Evolutionary conservation across 2,888 invertebrate species (phyloP).

Genomic region (Arctia plantaginis): DNA sequence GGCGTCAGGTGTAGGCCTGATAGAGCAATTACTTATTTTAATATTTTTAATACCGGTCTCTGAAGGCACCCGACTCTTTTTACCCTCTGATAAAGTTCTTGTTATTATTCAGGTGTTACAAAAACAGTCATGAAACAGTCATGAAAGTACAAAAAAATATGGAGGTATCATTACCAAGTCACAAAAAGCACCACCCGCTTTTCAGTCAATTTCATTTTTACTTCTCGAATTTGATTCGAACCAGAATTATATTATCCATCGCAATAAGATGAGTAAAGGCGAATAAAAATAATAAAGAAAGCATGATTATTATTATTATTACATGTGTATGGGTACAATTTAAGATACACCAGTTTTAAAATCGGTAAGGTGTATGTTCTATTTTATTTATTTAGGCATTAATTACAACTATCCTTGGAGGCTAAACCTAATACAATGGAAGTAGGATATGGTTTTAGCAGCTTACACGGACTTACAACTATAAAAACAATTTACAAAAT

Average conservation of each 20-base stretch:
- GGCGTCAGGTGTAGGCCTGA: conserved; percentile 79
- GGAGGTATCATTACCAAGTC: conserved; percentile 26
- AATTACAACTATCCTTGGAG: no score
- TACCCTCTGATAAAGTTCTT: conserved; percentile 64
- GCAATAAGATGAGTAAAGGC: background rate
- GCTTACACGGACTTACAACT: no score
- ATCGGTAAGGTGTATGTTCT: background rate
- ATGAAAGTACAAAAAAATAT: conserved; percentile 39
- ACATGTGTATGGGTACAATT: background rate
- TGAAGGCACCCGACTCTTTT: conserved; percentile 62
- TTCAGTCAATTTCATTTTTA: conserved; percentile 16
- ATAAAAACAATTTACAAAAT: no score
- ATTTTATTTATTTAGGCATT: no score
- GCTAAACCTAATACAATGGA: no score
- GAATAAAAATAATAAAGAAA: background rate
- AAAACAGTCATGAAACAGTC: conserved; percentile 48
- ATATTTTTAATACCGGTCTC: conserved; percentile 78
- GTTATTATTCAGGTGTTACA: conserved; percentile 65
- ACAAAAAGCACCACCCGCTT: conserved; percentile 24
- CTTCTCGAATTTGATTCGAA: background rate
- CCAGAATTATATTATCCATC: background rate
- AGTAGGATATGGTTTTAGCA: no score
- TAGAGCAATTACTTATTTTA: conserved; percentile 83
- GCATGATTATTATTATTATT: background rate
- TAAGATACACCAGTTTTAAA: background rate